phyloP scores from a whole-genome alignment of 2,113 vertebrate genomes.

The Eurypyga helias region DNA sequence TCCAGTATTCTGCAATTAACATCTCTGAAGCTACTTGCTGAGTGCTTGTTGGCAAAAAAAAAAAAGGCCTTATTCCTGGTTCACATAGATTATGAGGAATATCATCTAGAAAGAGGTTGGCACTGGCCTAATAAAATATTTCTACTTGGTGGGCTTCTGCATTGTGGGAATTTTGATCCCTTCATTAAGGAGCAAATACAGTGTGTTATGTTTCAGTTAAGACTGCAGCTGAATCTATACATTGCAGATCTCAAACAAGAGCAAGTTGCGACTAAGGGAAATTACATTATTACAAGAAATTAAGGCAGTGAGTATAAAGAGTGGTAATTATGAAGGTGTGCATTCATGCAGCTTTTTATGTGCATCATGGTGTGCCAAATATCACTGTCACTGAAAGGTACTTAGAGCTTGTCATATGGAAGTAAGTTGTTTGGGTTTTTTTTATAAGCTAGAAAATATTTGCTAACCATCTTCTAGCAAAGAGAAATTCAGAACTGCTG shows the following conservation, averaged over 20 bases:
- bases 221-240: neutral
- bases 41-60: fast-evolving
- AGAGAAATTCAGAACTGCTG: neutral
- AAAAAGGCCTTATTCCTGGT: neutral
- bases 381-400: neutral
- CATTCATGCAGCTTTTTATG: neutral
- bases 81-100: neutral
- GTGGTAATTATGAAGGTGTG: neutral
- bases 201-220: neutral
- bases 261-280: neutral
- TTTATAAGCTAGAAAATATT: neutral
- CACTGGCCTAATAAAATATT: neutral
- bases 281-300: neutral
- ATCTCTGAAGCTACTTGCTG: neutral
- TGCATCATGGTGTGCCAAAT: neutral
- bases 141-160: neutral
- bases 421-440: neutral
- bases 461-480: neutral
- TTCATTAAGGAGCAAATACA: neutral
- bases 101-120: neutral
- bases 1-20: neutral
- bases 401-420: fast-evolving
- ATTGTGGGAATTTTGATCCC: neutral
- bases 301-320: neutral
- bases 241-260: neutral